Evolutionary conservation across 2,113 vertebrate genomes (phyloP).

Genomic region (Spilogale gracilis): DNA sequence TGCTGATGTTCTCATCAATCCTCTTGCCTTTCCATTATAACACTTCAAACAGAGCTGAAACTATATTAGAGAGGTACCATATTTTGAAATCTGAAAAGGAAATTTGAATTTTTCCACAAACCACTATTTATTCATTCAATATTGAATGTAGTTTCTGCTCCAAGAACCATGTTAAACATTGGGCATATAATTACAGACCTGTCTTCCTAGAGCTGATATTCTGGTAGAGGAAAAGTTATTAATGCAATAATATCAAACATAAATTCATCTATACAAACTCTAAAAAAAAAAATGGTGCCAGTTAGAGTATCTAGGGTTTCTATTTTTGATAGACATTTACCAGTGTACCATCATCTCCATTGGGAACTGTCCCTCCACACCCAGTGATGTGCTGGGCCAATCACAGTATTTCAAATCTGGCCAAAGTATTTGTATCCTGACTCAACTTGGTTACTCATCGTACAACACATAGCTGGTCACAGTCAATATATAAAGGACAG

Average conservation of each 20-base stretch:
- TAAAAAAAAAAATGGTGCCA: background rate
- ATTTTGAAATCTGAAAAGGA: background rate
- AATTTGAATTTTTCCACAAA: background rate
- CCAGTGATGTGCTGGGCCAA: background rate
- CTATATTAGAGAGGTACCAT: background rate
- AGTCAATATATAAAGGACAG: background rate
- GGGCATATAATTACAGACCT: background rate
- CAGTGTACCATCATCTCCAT: background rate
- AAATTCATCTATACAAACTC: background rate
- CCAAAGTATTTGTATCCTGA: background rate
- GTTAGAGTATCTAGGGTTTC: background rate
- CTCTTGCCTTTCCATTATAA: background rate
- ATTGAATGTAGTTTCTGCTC: background rate
- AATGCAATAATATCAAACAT: background rate
- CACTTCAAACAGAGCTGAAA: background rate
- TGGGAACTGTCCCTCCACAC: background rate
- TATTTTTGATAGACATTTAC: background rate
- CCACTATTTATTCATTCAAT: background rate
- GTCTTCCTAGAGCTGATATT: background rate
- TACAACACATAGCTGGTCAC: background rate
- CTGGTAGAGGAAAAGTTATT: background rate
- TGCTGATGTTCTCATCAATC: background rate
- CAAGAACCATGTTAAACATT: background rate
- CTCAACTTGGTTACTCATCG: background rate
- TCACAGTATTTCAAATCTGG: background rate